Evolutionary conservation across 2,888 invertebrate species (phyloP).

Genomic region (Polydrusus cervinus): DNA sequence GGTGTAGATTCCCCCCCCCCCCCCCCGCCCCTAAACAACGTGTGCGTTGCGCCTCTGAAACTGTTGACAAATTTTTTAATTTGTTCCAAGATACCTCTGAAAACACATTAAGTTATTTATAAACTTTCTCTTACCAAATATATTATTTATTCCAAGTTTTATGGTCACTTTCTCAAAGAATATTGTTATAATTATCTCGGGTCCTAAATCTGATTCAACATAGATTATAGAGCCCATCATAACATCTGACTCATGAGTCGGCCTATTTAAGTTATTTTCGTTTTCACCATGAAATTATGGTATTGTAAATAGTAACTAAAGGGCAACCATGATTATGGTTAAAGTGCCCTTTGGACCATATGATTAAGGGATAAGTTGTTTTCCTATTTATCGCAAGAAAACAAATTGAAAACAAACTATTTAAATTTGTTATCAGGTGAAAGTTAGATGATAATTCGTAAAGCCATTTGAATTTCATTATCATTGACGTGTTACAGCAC

Average conservation of each 20-base stretch:
- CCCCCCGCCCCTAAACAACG: too few species aligned
- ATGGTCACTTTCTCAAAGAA: too few species aligned
- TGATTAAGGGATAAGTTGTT: neutral
- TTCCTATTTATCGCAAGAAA: neutral
- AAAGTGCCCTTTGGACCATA: conserved; percentile 5
- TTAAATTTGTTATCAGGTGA: conserved; percentile 8
- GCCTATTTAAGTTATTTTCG: neutral
- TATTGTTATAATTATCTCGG: neutral
- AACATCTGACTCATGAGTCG: neutral
- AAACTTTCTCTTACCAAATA: too few species aligned
- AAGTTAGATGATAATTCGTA: neutral
- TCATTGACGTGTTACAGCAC: neutral
- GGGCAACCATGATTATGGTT: neutral
- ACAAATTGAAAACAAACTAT: conserved; percentile 2
- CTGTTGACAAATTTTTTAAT: too few species aligned
- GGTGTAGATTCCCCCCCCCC: too few species aligned
- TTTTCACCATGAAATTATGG: neutral
- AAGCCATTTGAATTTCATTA: neutral
- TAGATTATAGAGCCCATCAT: neutral
- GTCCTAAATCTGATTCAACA: neutral
- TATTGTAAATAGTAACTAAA: neutral
- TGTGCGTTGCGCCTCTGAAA: too few species aligned
- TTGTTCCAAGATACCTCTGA: too few species aligned
- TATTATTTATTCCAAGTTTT: too few species aligned
- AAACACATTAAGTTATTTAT: too few species aligned